These are phyloP conservation scores for Pituophis catenifer DNA, from an alignment of 2,113 vertebrate genomes.

Conservation along the genomic window DNA sequence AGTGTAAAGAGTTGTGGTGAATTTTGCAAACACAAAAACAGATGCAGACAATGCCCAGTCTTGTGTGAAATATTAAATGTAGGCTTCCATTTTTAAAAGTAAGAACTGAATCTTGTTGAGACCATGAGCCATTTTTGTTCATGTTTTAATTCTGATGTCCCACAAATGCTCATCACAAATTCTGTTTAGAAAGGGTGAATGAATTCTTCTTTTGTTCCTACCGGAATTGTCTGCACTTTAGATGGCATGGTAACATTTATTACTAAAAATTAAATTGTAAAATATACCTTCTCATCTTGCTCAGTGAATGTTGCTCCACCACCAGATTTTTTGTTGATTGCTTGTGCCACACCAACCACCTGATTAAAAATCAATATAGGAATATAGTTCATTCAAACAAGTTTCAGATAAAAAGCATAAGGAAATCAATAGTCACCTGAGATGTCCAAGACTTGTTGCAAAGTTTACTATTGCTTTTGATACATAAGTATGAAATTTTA, in stretches of 20 bases:
- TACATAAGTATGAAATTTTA: not conserved
- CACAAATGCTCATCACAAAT: not conserved
- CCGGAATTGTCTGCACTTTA: not conserved
- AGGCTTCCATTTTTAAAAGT: conserved; percentile 6
- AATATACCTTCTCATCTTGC: conserved; percentile 92
- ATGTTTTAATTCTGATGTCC: conserved; percentile 5
- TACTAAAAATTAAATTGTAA: not conserved
- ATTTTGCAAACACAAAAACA: not conserved
- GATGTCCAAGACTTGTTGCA: not conserved
- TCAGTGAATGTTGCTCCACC: conserved; percentile 88
- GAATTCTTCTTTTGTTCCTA: conserved; percentile 22
- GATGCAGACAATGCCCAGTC: not conserved
- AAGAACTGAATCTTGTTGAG: conserved; percentile 23
- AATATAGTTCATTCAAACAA: conserved; percentile 5
- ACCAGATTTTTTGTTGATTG: conserved; percentile 95
- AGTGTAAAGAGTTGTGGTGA: not conserved
- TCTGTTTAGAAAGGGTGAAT: conserved; percentile 16
- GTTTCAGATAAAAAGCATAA: not conserved
- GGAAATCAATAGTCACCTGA: not conserved
- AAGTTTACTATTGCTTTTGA: not conserved
- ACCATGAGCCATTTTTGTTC: not conserved
- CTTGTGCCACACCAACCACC: conserved; percentile 97
- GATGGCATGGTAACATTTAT: not conserved
- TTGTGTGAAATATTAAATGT: not conserved
- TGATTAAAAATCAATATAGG: conserved; percentile 55